phyloP scores from a whole-genome alignment of 2,888 invertebrate species.

The Fissipunctia ypsillon region DNA sequence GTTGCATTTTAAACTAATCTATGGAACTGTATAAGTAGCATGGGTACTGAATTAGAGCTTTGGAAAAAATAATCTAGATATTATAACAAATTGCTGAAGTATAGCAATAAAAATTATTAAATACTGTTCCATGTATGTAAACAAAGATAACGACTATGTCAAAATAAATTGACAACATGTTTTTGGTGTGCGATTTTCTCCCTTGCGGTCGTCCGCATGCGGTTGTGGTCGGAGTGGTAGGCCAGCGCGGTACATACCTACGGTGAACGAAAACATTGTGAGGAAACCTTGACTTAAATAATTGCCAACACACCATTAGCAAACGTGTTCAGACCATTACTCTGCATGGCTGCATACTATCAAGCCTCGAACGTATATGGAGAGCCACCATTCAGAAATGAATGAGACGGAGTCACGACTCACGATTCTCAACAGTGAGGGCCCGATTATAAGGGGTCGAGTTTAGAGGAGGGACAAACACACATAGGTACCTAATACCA shows the following conservation, averaged over 20 bases:
- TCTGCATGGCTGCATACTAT: background rate
- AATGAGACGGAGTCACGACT: background rate
- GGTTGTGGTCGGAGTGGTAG: no score
- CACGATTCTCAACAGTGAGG: background rate
- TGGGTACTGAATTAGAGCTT: background rate
- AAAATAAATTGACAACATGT: background rate
- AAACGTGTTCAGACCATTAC: background rate
- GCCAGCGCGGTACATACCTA: no score
- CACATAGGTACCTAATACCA: no score
- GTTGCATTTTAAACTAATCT: background rate
- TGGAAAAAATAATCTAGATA: background rate
- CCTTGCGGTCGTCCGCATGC: background rate
- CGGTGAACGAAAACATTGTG: constrained; percentile 20
- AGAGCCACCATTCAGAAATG: background rate
- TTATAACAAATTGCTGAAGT: background rate
- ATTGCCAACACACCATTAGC: background rate
- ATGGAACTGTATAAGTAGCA: background rate
- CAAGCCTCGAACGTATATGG: background rate
- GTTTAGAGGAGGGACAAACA: background rate
- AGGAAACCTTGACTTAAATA: constrained; percentile 1
- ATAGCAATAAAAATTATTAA: background rate
- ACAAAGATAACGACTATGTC: background rate
- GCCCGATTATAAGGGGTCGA: background rate
- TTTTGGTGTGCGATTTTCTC: constrained; percentile 1
- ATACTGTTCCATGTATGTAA: background rate